Evolutionary conservation across 2,797 vertebrate species (phyloP).

Genomic region (Lithobates sylvaticus): DNA sequence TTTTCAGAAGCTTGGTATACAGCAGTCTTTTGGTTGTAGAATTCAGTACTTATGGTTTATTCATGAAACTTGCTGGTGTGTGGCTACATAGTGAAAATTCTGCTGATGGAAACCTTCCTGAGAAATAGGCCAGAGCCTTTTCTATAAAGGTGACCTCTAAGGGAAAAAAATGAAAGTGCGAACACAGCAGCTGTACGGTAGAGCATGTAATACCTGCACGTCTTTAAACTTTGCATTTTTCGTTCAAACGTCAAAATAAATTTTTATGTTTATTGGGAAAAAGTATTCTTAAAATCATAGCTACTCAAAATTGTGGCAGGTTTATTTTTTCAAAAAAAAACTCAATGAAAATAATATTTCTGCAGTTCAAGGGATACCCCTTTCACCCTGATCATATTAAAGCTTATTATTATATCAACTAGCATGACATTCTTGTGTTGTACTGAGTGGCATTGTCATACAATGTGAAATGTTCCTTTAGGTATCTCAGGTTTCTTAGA

Average conservation of each 20-base stretch:
- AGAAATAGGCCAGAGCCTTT: slow-evolving; percentile 42
- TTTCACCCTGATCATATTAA: no score
- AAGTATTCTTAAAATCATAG: neutral
- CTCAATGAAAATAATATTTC: no score
- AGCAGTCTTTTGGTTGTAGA: slow-evolving; percentile 56
- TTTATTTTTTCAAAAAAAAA: neutral
- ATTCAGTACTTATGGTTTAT: slow-evolving; percentile 58
- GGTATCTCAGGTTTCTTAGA: no score
- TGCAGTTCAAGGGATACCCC: no score
- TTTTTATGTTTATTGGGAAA: neutral
- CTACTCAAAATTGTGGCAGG: no score
- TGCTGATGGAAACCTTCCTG: slow-evolving; percentile 60
- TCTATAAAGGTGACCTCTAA: slow-evolving; percentile 56
- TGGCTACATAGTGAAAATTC: slow-evolving; percentile 46
- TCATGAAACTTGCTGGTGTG: slow-evolving; percentile 59
- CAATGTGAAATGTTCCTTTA: no score
- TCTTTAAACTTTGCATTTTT: slow-evolving; percentile 29
- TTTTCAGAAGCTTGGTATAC: slow-evolving; percentile 44
- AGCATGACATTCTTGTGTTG: no score
- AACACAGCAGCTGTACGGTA: slow-evolving; percentile 24
- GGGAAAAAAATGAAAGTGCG: slow-evolving; percentile 27
- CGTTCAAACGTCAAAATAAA: slow-evolving; percentile 2
- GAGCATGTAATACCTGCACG: slow-evolving; percentile 34
- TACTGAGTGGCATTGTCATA: no score
- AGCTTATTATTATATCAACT: no score